Conservation (phyloP, 2,888 invertebrate genomes). For the Phymatocera aterrima region DNA sequence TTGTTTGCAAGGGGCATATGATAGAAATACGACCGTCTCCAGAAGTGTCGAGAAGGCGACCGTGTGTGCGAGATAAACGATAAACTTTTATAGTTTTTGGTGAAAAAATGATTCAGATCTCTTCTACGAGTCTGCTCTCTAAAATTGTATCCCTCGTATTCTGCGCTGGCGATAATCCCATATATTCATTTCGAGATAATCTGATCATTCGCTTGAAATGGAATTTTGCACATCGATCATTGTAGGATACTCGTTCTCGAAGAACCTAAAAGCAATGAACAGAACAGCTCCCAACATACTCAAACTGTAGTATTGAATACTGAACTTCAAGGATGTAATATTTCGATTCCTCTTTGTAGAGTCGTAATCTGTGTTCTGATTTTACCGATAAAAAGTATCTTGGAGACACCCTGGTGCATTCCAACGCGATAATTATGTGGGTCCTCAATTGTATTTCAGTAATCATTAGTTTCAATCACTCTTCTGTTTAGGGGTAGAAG, state of each 20-base stretch:
- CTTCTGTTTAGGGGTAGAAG: background rate
- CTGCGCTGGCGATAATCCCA: background rate
- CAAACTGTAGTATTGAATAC: no score
- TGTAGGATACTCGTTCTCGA: background rate
- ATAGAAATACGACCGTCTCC: constrained; percentile 22
- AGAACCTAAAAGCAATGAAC: background rate
- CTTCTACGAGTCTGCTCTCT: background rate
- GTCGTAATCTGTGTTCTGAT: background rate
- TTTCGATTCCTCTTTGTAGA: background rate
- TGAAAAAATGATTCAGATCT: constrained; percentile 4
- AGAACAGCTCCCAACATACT: no score
- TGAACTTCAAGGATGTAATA: background rate
- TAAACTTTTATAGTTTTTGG: constrained; percentile 30
- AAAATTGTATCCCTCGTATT: background rate
- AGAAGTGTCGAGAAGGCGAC: constrained; percentile 8
- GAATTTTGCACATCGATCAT: background rate
- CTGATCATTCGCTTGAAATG: background rate
- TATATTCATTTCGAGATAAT: background rate
- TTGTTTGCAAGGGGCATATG: constrained; percentile 8
- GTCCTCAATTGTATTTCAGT: background rate
- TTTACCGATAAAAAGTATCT: background rate
- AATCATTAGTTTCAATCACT: background rate
- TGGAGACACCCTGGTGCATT: background rate
- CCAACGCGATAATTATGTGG: no score
- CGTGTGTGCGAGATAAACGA: background rate